Evolutionary conservation across 1,140 invertebrate species (phyloP).

Genomic region (Diplogasteroides magnus): DNA sequence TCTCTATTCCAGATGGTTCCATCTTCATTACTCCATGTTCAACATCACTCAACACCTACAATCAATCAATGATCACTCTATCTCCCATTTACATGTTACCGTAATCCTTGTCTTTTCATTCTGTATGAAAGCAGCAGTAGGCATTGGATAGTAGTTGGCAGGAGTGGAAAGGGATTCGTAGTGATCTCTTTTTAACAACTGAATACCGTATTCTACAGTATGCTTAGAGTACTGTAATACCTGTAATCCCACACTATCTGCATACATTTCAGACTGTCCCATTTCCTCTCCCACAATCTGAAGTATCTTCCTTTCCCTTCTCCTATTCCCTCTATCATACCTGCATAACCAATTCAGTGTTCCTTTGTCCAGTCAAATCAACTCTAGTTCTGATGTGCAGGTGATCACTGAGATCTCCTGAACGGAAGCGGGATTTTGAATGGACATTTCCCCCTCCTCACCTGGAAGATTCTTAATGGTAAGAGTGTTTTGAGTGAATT

Average conservation of each 20-base stretch:
- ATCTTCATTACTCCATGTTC: conserved; percentile 27
- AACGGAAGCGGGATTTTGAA: too few relatives aligned
- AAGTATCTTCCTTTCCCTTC: too few relatives aligned
- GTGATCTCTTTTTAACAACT: conserved; percentile 77
- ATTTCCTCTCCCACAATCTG: conserved; percentile 2
- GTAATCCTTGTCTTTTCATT: conserved; percentile 69
- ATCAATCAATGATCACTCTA: not conserved
- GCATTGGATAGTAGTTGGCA: conserved; percentile 88
- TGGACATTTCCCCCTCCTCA: too few relatives aligned
- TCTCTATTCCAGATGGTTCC: conserved; percentile 25
- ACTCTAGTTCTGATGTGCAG: conserved; percentile 16
- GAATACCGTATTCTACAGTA: conserved; percentile 8
- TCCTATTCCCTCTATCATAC: too few relatives aligned
- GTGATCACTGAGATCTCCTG: conserved; percentile 20
- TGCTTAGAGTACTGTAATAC: conserved; percentile 5
- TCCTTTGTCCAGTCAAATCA: conserved; percentile 14
- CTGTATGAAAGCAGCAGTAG: conserved; percentile 77
- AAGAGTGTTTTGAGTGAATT: conserved; percentile 5
- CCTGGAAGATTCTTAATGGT: conserved; percentile 8
- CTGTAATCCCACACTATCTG: conserved; percentile 27
- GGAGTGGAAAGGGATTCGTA: conserved; percentile 81
- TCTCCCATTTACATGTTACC: conserved; percentile 5
- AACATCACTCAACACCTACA: conserved; percentile 17
- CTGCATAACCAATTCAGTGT: conserved; percentile 19
- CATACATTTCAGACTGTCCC: conserved; percentile 1